A percentile compares a stretch with the other conserved stretches of the same genome.
Conservation (phyloP, 2,888 invertebrate species). For the Zygogramma bicolorata region DNA sequence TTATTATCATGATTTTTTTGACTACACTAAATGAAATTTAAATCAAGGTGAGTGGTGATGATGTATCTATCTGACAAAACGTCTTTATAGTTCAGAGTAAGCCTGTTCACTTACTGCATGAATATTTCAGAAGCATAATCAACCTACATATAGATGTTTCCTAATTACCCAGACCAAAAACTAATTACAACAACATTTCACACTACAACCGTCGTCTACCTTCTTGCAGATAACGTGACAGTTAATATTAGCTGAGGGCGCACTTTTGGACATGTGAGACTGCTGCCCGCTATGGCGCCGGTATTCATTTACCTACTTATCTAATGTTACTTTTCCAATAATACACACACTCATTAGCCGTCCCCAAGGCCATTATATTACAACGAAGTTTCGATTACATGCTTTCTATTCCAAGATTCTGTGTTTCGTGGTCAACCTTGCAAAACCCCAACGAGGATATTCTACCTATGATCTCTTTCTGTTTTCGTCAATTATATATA, state of each 20-base stretch:
- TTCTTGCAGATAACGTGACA: not conserved
- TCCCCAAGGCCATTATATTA: not conserved
- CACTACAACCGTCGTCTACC: not conserved
- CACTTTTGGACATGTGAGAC: not conserved
- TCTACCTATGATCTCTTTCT: no score
- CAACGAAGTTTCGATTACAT: not conserved
- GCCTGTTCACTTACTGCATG: no score
- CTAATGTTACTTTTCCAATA: not conserved
- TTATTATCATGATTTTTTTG: no score
- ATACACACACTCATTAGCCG: not conserved
- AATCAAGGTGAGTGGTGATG: no score
- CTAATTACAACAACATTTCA: not conserved
- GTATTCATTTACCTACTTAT: not conserved
- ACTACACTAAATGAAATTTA: no score
- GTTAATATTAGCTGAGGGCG: not conserved
- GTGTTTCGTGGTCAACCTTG: not conserved
- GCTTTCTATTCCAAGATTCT: not conserved
- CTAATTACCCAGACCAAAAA: no score
- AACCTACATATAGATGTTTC: no score
- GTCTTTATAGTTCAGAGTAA: no score
- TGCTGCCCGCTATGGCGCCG: not conserved
- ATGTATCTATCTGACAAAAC: no score
- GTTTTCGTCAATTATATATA: no score
- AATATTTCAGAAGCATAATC: no score
- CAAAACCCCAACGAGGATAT: not conserved